Conservation (phyloP, 2,888 invertebrate species). For the Torymus auratus region DNA sequence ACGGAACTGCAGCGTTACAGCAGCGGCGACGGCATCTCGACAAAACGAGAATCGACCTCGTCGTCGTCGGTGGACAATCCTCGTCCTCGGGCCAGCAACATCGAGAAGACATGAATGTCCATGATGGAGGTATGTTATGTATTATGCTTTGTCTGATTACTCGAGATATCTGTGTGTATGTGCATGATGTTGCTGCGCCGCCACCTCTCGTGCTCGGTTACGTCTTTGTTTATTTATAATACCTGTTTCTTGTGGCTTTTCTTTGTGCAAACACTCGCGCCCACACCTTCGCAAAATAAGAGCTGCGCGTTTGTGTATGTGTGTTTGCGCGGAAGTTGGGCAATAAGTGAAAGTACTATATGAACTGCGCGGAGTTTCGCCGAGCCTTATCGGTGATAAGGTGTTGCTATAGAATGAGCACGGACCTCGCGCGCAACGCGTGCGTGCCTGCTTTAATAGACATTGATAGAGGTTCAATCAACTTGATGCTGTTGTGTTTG, state of each 20-base stretch:
- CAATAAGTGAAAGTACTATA: no score
- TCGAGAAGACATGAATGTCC: slow-evolving; percentile 68
- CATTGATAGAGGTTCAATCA: slow-evolving; percentile 40
- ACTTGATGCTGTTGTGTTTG: slow-evolving; percentile 1
- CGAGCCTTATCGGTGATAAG: no score
- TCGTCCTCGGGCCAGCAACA: slow-evolving; percentile 11
- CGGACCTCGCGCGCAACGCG: no score
- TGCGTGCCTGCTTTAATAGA: slow-evolving; percentile 11
- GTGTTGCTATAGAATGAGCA: no score
- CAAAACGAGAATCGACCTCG: neutral
- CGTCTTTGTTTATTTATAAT: neutral
- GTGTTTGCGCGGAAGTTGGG: no score
- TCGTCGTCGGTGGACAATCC: slow-evolving; percentile 2
- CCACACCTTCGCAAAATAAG: no score
- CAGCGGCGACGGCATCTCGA: neutral
- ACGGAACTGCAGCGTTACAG: neutral
- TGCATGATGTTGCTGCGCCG: no score
- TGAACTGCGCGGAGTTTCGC: no score
- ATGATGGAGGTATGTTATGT: slow-evolving; percentile 67
- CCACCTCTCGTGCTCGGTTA: neutral
- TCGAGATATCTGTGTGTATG: no score
- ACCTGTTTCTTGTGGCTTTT: neutral
- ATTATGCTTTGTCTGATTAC: no score
- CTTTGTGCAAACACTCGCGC: neutral
- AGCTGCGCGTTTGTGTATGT: no score